Conservation (phyloP, 1,140 invertebrate species). For the Radopholus similis region DNA sequence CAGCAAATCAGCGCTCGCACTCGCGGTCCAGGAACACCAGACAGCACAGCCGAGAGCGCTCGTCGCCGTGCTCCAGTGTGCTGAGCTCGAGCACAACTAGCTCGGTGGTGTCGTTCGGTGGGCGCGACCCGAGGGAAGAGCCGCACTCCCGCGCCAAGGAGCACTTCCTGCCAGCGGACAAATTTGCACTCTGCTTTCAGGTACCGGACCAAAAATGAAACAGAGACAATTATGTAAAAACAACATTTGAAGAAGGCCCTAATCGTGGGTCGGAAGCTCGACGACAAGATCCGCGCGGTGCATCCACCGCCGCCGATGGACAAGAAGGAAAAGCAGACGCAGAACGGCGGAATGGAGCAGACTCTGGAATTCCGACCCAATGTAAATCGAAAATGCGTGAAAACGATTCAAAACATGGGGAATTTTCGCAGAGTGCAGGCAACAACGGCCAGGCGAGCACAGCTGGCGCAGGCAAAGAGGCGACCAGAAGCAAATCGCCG, state of each 20-base stretch:
- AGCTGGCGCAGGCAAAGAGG: constrained; percentile 2
- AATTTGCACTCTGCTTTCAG: constrained; percentile 23
- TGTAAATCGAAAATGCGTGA: background rate
- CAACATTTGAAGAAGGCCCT: constrained; percentile 8
- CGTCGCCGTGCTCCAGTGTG: constrained; percentile 7
- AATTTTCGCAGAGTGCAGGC: background rate
- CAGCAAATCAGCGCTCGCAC: background rate
- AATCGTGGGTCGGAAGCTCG: constrained; percentile 9
- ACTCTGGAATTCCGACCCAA: constrained; percentile 14
- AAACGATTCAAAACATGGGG: background rate
- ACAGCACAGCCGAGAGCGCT: constrained; percentile 2
- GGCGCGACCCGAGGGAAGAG: constrained; percentile 12
- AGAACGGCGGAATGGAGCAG: constrained; percentile 6
- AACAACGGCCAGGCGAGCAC: too few relatives aligned
- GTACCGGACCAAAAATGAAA: background rate
- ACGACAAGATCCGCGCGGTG: constrained; percentile 16
- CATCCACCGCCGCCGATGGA: constrained; percentile 14
- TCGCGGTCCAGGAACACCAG: too few relatives aligned
- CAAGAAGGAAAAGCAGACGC: constrained; percentile 3
- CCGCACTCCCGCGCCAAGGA: too few relatives aligned
- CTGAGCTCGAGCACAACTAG: constrained; percentile 18
- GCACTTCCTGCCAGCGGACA: constrained; percentile 17
- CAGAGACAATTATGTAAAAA: background rate
- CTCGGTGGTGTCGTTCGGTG: constrained; percentile 16
- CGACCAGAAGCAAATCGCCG: constrained; percentile 48